These are phyloP conservation scores for Xestoiulus laeticollis DNA, from an alignment of 2,888 invertebrate species.

Conservation along the genomic window DNA sequence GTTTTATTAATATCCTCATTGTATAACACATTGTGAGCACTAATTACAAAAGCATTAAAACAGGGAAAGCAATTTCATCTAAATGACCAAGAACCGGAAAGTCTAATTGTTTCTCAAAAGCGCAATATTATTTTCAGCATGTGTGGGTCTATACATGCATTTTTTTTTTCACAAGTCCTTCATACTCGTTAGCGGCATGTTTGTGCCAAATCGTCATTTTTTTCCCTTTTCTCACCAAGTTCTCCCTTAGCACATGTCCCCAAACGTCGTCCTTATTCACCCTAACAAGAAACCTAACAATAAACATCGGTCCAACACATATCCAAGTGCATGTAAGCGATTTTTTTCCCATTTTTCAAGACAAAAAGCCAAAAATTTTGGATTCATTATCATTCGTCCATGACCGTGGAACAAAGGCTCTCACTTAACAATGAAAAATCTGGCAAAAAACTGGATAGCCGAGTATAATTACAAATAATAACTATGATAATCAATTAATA, in stretches of 20 bases:
- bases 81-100: not conserved
- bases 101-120: not conserved
- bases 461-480: not conserved
- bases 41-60: not conserved
- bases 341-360: not conserved
- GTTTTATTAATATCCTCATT: not conserved
- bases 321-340: not conserved
- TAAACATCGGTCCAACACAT: not conserved
- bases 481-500: not conserved
- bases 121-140: not conserved
- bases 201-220: not conserved
- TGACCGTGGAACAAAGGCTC: not conserved
- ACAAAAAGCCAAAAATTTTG: not conserved
- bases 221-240: not conserved
- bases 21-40: not conserved
- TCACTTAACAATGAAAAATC: not conserved
- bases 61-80: not conserved
- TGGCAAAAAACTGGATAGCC: not conserved
- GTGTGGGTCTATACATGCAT: not conserved
- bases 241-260: not conserved
- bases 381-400: not conserved
- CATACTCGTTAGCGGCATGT: constrained; percentile 13
- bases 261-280: not conserved
- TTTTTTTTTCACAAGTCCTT: not conserved
- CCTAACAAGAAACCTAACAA: not conserved